Percentiles rank a stretch among this genome's conserved stretches.
Conservation (phyloP, 2,113 vertebrate genomes). For the Andinoacara biseriatus region DNA sequence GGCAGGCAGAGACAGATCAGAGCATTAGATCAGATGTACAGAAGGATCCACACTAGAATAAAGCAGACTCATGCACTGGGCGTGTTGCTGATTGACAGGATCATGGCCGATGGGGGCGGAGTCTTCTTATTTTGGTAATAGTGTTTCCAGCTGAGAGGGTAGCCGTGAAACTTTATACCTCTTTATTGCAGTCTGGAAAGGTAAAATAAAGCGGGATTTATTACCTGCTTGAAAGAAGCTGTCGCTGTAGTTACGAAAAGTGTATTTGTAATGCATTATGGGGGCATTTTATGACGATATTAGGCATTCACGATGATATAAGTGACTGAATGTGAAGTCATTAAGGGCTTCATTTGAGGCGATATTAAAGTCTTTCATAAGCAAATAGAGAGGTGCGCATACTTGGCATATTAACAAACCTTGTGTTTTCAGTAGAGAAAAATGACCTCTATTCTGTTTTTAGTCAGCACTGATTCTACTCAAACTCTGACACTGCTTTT, state of each 20-base stretch:
- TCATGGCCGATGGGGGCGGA: not conserved
- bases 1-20: not conserved
- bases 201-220: not conserved
- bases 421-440: not conserved
- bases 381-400: not conserved
- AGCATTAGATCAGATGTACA: not conserved
- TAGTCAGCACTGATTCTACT: not conserved
- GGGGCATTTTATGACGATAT: conserved; percentile 3
- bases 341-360: conserved; percentile 1
- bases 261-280: not conserved
- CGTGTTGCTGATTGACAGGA: conserved; percentile 15
- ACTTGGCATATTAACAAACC: not conserved
- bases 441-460: not conserved
- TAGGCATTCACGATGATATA: not conserved
- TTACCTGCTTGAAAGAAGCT: conserved; percentile 8
- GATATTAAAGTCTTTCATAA: conserved; percentile 37
- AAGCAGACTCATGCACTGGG: not conserved
- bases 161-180: not conserved
- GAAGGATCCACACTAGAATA: conserved; percentile 4
- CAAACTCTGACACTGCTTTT: not conserved
- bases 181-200: conserved; percentile 3
- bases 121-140: conserved; percentile 25
- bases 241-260: not conserved
- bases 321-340: conserved; percentile 19
- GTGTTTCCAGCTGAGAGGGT: conserved; percentile 4